Evolutionary conservation across 2,797 vertebrate species (phyloP).

Genomic region (Myotis findleyi): DNA sequence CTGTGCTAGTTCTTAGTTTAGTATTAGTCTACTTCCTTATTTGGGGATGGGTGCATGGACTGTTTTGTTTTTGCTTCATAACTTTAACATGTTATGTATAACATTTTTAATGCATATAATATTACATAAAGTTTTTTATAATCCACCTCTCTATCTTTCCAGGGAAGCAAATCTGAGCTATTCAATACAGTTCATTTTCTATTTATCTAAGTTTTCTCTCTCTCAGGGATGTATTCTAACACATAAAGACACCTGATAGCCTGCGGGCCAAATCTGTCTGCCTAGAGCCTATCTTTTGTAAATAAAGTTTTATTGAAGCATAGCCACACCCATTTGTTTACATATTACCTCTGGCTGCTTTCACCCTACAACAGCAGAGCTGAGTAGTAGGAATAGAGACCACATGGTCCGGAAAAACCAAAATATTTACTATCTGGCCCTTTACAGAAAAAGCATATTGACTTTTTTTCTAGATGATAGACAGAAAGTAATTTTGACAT

Average conservation of each 20-base stretch:
- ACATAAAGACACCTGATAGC: not conserved
- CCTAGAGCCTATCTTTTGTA: not conserved
- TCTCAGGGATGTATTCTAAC: not conserved
- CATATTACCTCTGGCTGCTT: not conserved
- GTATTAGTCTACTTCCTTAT: not conserved
- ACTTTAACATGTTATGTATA: not conserved
- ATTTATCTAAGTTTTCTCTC: not conserved
- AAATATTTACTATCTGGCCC: not conserved
- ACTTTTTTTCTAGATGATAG: not conserved
- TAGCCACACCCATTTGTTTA: not conserved
- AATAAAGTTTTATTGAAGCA: constrained; percentile 37
- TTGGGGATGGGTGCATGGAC: not conserved
- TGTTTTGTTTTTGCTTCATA: not conserved
- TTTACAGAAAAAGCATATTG: not conserved
- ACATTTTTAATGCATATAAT: not conserved
- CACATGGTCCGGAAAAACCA: not conserved
- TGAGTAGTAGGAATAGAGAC: not conserved
- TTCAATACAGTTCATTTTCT: not conserved
- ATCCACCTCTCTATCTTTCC: not conserved
- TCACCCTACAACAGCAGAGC: not conserved
- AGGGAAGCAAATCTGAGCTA: not conserved
- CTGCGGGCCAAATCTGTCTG: not conserved
- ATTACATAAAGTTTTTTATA: not conserved
- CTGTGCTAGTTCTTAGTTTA: not conserved
- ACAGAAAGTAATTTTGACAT: not conserved